Evolutionary conservation across 2,797 vertebrate species (phyloP).

Genomic region (Nyctibius grandis): DNA sequence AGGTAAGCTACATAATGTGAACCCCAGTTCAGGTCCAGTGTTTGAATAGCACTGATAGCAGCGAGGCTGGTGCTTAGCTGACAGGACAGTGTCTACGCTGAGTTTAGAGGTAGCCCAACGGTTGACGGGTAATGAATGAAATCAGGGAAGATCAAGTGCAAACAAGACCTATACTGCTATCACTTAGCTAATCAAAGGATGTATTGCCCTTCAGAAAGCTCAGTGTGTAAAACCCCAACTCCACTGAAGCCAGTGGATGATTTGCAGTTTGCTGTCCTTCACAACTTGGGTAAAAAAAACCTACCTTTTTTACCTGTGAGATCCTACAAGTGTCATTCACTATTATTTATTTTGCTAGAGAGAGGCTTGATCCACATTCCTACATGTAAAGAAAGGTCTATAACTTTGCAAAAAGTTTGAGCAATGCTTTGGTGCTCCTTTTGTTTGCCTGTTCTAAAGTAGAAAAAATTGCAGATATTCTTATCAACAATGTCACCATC

Average conservation of each 20-base stretch:
- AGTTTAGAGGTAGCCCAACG: not conserved
- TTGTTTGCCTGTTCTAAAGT: not conserved
- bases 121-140: not conserved
- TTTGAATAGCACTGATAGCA: not conserved
- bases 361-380: not conserved
- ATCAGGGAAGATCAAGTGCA: not conserved
- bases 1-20: not conserved
- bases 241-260: not conserved
- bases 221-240: not conserved
- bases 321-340: not conserved
- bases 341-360: not conserved
- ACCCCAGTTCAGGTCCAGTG: not conserved
- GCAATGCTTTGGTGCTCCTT: not conserved
- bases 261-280: not conserved
- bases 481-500: not conserved
- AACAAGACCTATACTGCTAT: not conserved
- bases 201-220: not conserved
- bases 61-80: not conserved
- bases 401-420: not conserved
- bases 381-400: not conserved
- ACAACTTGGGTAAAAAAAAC: not conserved
- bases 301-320: rapidly evolving
- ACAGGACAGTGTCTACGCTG: not conserved
- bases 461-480: not conserved
- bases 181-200: not conserved